phyloP scores from a whole-genome alignment of 2,888 invertebrate genomes.

The Xestia c-nigrum region DNA sequence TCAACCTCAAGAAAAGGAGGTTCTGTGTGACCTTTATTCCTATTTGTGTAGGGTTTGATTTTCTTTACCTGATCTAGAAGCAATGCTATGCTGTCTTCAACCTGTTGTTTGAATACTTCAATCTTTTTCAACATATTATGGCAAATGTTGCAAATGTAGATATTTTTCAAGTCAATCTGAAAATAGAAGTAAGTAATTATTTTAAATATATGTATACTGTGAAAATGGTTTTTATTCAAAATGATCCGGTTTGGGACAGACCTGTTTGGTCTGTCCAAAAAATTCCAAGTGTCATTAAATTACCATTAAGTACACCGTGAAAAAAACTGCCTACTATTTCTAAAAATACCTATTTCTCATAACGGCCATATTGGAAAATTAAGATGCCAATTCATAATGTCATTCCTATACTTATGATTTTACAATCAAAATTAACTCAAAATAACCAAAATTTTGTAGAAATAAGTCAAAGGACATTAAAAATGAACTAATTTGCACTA shows the following conservation, averaged over 20 bases:
- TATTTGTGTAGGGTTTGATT: neutral
- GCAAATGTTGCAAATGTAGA: constrained; percentile 74
- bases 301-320: neutral
- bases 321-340: no score
- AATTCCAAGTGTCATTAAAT: neutral
- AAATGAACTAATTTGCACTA: neutral
- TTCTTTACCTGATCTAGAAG: constrained; percentile 74
- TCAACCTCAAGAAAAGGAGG: no score
- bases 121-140: constrained; percentile 78
- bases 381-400: constrained; percentile 71
- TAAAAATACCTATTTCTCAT: no score
- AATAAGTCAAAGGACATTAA: neutral
- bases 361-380: constrained; percentile 69
- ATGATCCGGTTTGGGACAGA: neutral
- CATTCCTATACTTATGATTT: constrained; percentile 66
- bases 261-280: no score
- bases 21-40: no score
- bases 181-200: constrained; percentile 18
- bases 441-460: neutral
- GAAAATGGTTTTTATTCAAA: neutral
- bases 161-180: constrained; percentile 67
- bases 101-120: constrained; percentile 74
- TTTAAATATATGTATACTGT: neutral
- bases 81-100: constrained; percentile 67
- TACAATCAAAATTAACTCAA: neutral